Evolutionary conservation across 2,888 invertebrate species (phyloP), one percentile per base, ranked within the genome.

Genomic region (Lepidochitona cinerea): DNA sequence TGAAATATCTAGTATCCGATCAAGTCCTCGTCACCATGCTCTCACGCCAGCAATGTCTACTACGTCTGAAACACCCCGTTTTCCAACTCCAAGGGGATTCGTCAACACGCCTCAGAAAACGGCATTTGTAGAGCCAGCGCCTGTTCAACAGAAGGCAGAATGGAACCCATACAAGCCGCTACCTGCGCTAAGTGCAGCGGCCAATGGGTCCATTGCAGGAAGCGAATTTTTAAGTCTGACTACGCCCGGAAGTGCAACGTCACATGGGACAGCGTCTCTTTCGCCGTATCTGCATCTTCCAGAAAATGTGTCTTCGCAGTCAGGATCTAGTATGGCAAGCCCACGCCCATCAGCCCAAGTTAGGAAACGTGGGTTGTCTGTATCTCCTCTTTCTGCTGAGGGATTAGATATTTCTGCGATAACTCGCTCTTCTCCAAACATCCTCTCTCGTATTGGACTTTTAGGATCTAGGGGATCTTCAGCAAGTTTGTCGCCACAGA

Each of bases 381-480:
- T 88, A 70, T 90, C 90, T 2, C 89, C 89, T 0, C 82, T 88
- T 12, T 83, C 85, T 7, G 83, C 87, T 26, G 86, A 86, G 37
- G 88, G 88, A 26, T 74, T 90, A 37, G 91, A 92, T 77, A 82
- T 91, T 68, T 89, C 89, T 72, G 84, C 87, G 37, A 83, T 91
- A 54, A 91, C 91, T 70, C 83, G 92, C 36, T 86, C 87, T 59
- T 91, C 92, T 0, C 91, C 92, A 26, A 91, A 91, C 1, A 91
- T 91, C 23, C 84, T 92, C 70, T 82, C 83, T 72, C 83, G 85
- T 64, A 85, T 83, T 72, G 49, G 49, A 4, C 23, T 49, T 23
- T 9, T 64, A 26, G 83, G 86, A 26, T 85, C 87, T 0, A 76
- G 83, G 54, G 85, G 87, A 53, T 84, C 88, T 4, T 83, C 88